Percentiles rank a stretch among this genome's conserved stretches.
Conservation (phyloP, 2,113 vertebrate species). For the Lagopus muta region DNA sequence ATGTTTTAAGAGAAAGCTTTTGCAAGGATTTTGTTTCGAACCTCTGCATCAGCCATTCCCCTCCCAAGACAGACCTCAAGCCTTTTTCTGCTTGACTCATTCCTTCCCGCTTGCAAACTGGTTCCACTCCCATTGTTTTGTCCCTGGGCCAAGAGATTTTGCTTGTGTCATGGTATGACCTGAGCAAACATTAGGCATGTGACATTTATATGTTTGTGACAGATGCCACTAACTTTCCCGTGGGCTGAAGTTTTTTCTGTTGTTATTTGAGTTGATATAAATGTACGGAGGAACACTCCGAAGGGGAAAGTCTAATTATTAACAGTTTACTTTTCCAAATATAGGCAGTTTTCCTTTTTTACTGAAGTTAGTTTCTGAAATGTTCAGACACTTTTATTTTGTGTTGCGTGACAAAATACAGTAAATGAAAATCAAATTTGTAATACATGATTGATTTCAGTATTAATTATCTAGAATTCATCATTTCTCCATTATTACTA, state of each 20-base stretch:
- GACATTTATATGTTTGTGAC: constrained; percentile 16
- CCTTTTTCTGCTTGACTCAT: not conserved
- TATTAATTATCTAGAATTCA: not conserved
- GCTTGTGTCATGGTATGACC: not conserved
- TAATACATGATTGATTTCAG: not conserved
- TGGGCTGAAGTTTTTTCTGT: not conserved
- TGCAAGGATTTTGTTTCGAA: not conserved
- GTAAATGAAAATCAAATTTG: not conserved
- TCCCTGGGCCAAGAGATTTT: not conserved
- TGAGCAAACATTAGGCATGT: not conserved
- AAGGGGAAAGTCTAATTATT: not conserved
- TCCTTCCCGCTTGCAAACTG: rapidly evolving
- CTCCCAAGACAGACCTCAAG: not conserved
- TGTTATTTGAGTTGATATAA: not conserved
- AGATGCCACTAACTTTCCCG: not conserved
- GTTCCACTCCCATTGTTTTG: not conserved
- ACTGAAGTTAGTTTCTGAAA: not conserved
- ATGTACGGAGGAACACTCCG: not conserved
- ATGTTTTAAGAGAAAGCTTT: not conserved
- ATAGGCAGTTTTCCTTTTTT: not conserved
- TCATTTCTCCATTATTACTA: not conserved
- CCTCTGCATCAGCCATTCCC: not conserved
- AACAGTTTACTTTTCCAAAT: not conserved
- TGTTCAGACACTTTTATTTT: not conserved
- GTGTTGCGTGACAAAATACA: not conserved